A percentile compares a stretch with the other conserved stretches of the same genome.
phyloP scores from a whole-genome alignment of 2,888 invertebrate genomes.

The Salticus scenicus region DNA sequence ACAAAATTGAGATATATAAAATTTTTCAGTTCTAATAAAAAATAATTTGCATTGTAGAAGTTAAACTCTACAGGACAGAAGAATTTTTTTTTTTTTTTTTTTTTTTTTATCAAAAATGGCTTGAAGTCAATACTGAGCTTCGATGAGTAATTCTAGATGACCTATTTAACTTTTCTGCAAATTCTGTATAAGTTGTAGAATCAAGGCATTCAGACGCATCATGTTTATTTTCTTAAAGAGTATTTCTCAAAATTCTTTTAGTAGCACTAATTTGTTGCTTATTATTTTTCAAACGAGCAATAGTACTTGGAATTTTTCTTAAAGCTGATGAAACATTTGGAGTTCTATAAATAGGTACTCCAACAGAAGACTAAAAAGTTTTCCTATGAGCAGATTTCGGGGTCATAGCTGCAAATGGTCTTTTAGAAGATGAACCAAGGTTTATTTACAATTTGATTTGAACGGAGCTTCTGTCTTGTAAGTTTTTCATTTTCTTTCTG shows the following conservation, averaged over 20 bases:
- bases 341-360: slow-evolving; percentile 27
- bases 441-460: slow-evolving; percentile 8
- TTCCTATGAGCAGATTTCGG: slow-evolving; percentile 53
- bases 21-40: too few relatives aligned
- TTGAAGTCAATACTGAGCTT: slow-evolving; percentile 41
- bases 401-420: neutral
- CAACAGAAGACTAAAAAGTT: slow-evolving; percentile 30
- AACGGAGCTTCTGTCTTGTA: slow-evolving; percentile 26
- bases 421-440: slow-evolving; percentile 8
- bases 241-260: slow-evolving; percentile 4
- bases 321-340: neutral
- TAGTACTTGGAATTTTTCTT: neutral
- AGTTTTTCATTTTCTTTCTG: slow-evolving; percentile 63
- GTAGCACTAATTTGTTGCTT: neutral
- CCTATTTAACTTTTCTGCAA: slow-evolving; percentile 44
- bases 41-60: too few relatives aligned
- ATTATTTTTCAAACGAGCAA: neutral
- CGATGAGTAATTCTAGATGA: slow-evolving; percentile 22
- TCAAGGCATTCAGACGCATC: neutral
- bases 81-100: too few relatives aligned
- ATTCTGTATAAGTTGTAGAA: slow-evolving; percentile 44
- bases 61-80: too few relatives aligned
- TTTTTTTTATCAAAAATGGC: too few relatives aligned
- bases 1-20: too few relatives aligned
- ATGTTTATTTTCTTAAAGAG: slow-evolving; percentile 24